Evolutionary conservation across 2,113 vertebrate species (phyloP).

Genomic region (Carassius carassius): DNA sequence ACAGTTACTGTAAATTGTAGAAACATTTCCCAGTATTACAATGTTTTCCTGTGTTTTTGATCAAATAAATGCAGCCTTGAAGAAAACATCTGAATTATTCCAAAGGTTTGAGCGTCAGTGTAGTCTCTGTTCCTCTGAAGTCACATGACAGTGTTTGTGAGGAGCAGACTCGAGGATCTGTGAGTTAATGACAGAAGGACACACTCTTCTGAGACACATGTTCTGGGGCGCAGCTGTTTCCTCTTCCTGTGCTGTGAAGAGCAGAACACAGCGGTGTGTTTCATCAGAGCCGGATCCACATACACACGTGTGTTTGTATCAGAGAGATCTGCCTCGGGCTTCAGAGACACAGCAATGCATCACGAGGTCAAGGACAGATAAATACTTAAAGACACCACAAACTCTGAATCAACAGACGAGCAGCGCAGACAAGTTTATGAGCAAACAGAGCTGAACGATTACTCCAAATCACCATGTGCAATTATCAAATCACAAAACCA

Average conservation of each 20-base stretch:
- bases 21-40: no score
- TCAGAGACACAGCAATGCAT: not conserved
- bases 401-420: not conserved
- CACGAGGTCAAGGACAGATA: not conserved
- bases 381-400: not conserved
- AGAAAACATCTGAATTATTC: no score
- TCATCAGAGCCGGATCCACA: not conserved
- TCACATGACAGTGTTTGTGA: no score
- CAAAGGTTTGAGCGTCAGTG: no score
- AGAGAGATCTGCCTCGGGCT: not conserved
- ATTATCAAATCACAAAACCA: no score
- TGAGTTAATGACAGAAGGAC: not conserved
- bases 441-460: no score
- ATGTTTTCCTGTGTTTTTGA: no score
- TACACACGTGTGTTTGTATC: not conserved
- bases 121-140: no score
- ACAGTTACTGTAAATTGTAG: no score
- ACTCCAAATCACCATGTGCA: no score
- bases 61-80: no score
- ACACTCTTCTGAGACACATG: not conserved
- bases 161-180: no score
- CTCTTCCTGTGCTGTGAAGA: not conserved
- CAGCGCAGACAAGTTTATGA: not conserved
- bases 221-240: slow-evolving; percentile 8
- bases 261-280: not conserved